phyloP scores from a whole-genome alignment of 2,888 invertebrate species.

The Torymus aiolomorphi region DNA sequence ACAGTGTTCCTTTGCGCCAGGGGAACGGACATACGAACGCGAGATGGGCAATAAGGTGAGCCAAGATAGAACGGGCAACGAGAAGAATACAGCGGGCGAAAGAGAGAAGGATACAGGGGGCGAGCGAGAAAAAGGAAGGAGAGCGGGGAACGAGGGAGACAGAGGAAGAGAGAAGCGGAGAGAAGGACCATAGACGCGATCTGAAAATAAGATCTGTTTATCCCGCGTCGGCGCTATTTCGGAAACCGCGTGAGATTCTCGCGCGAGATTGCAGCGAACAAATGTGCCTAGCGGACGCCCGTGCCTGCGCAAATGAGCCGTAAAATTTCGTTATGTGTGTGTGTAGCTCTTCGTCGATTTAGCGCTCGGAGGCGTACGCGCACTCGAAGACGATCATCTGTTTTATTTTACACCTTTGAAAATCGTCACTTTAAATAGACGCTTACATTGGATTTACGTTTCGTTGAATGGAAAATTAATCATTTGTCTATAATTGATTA shows the following conservation, averaged over 20 bases:
- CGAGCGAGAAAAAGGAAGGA: constrained; percentile 9
- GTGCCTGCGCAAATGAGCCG: constrained; percentile 37
- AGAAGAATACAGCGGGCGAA: constrained; percentile 43
- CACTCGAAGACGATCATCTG: constrained; percentile 8
- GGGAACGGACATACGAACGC: neutral
- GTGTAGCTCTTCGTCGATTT: neutral
- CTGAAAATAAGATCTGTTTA: constrained; percentile 73
- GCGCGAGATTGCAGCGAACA: constrained; percentile 56
- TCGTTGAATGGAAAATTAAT: no score
- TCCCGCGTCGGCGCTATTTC: constrained; percentile 70
- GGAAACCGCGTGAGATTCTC: constrained; percentile 68
- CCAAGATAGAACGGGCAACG: constrained; percentile 58
- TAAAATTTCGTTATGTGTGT: constrained; percentile 36
- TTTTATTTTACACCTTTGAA: constrained; percentile 30
- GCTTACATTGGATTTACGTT: neutral
- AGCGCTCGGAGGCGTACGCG: neutral
- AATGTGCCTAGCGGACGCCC: constrained; percentile 30
- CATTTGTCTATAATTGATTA: no score
- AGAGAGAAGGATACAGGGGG: neutral
- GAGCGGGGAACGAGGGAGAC: constrained; percentile 20
- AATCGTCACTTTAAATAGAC: constrained; percentile 17
- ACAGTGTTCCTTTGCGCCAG: constrained; percentile 66
- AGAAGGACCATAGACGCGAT: constrained; percentile 61
- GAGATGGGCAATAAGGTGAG: constrained; percentile 57
- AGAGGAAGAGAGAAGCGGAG: constrained; percentile 54